Evolutionary conservation across 2,113 vertebrate species (phyloP).

Genomic region (Gallinago paraguaiae): DNA sequence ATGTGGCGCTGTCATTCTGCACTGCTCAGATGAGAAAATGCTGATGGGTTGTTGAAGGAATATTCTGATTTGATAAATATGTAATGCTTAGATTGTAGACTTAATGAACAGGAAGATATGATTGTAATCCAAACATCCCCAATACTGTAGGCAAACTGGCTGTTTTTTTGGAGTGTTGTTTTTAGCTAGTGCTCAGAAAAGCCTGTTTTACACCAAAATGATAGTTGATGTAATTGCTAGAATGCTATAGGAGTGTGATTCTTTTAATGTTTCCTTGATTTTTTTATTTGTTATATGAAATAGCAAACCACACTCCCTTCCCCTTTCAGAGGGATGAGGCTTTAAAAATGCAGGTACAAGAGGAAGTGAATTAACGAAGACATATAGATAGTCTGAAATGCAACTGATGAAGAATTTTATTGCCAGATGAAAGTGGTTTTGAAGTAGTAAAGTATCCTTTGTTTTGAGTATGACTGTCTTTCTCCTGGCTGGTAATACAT

Average conservation of each 20-base stretch:
- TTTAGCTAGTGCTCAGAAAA: neutral
- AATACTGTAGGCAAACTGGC: neutral
- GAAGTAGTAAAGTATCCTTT: neutral
- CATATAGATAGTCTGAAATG: neutral
- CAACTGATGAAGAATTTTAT: neutral
- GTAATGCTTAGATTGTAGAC: neutral
- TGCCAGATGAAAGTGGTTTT: neutral
- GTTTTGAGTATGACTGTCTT: neutral
- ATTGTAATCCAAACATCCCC: neutral
- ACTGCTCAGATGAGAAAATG: neutral
- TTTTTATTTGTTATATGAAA: neutral
- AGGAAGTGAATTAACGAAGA: neutral
- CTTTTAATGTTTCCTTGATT: neutral
- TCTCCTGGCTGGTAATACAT: neutral
- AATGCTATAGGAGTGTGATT: neutral
- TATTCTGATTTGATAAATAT: neutral
- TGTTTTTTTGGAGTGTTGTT: neutral
- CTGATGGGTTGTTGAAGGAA: neutral
- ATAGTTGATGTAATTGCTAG: neutral
- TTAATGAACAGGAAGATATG: neutral
- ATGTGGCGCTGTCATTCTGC: neutral
- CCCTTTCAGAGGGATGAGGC: neutral
- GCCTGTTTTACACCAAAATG: neutral
- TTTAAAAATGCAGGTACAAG: constrained; percentile 2
- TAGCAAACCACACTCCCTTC: constrained; percentile 58